Conservation (phyloP, 2,113 vertebrate species). For the human (Homo sapiens) region DNA sequence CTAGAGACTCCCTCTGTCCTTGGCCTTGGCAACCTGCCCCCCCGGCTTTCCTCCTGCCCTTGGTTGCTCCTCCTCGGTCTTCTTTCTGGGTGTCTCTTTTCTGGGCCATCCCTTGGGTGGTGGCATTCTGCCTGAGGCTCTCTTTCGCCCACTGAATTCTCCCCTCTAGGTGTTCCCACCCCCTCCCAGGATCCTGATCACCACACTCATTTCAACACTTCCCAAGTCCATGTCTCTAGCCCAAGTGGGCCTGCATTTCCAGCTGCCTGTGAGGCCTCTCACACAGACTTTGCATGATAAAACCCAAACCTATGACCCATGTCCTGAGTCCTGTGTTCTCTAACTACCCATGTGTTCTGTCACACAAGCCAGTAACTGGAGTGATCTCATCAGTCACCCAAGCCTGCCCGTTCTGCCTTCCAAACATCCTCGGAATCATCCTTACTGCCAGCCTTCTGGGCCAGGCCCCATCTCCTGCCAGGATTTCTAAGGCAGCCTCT, state of each 20-base stretch:
- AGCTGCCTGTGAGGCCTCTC: background rate
- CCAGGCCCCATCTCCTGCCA: background rate
- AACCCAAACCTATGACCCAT: background rate
- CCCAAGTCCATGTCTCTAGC: background rate
- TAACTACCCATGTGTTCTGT: background rate
- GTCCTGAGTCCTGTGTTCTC: background rate
- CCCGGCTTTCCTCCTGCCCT: too few relatives aligned
- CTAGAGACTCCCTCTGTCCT: background rate
- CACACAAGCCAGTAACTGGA: background rate
- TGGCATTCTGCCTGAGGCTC: background rate
- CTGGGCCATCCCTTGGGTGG: background rate
- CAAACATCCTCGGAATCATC: too few relatives aligned
- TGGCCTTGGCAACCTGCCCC: background rate
- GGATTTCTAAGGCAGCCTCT: background rate
- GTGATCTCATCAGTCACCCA: too few relatives aligned
- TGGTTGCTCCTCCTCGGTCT: background rate
- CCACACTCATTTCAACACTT: rapidly evolving
- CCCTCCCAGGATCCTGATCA: background rate
- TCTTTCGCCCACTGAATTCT: rapidly evolving
- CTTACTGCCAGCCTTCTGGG: background rate
- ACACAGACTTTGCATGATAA: background rate
- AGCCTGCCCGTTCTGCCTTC: background rate
- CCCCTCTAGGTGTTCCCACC: background rate
- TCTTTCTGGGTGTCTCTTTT: background rate
- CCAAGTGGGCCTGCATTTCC: background rate